Percentiles rank a stretch among this genome's conserved stretches.
Evolutionary conservation across 2,113 vertebrate genomes (phyloP).

Genomic region (Eulemur rufifrons): DNA sequence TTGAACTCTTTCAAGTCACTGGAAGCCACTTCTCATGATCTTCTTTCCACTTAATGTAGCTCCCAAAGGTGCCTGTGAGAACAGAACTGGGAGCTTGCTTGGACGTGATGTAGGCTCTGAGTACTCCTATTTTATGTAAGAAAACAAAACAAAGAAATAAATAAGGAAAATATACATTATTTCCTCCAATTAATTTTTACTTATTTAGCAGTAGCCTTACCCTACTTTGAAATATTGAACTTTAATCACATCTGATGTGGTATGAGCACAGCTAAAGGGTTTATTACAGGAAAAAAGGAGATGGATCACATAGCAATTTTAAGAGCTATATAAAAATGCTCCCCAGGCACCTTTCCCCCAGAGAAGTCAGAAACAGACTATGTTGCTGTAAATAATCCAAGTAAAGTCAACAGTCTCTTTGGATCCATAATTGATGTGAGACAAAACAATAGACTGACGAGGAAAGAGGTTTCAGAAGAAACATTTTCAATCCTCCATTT

Average conservation of each 20-base stretch:
- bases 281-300: not conserved
- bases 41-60: not conserved
- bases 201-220: not conserved
- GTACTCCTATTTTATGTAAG: not conserved
- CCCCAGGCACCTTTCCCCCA: not conserved
- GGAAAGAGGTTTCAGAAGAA: not conserved
- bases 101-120: not conserved
- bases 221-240: not conserved
- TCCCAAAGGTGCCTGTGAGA: not conserved
- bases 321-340: not conserved
- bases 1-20: not conserved
- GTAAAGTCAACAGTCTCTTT: conserved; percentile 16
- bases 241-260: not conserved
- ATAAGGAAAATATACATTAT: not conserved
- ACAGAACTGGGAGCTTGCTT: not conserved
- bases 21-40: not conserved
- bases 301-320: not conserved
- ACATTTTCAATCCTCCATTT: not conserved
- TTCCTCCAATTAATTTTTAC: not conserved
- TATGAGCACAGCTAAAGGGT: not conserved
- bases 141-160: conserved; percentile 14
- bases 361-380: conserved; percentile 4
- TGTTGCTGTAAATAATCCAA: conserved; percentile 38
- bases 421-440: not conserved
- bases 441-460: not conserved